Conservation (phyloP, 2,888 invertebrate species). For the Hyposoter didymator region DNA sequence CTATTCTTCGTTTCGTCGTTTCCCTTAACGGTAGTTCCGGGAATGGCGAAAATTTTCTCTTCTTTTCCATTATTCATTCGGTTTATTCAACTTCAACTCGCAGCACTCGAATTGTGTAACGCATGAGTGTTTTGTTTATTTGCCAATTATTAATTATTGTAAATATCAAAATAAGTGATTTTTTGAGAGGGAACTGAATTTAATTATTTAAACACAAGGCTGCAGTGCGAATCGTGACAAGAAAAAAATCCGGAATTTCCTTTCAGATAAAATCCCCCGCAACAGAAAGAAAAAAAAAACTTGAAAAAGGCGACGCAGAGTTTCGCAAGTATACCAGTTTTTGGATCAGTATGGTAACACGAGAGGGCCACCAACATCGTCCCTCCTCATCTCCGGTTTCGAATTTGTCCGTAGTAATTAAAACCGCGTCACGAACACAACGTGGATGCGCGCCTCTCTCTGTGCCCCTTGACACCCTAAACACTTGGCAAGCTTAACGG, state of each 20-base stretch:
- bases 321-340: slow-evolving; percentile 60
- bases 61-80: neutral
- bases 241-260: slow-evolving; percentile 12
- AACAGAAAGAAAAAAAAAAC: neutral
- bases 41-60: neutral
- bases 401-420: slow-evolving; percentile 78
- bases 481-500: neutral
- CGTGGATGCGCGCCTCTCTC: slow-evolving; percentile 47
- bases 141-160: neutral
- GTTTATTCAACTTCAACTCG: neutral
- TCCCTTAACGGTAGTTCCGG: slow-evolving; percentile 8
- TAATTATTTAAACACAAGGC: neutral
- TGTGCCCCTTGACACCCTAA: slow-evolving; percentile 23
- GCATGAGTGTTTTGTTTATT: neutral
- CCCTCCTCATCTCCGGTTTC: slow-evolving; percentile 74
- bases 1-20: neutral
- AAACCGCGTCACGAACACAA: slow-evolving; percentile 70
- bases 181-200: neutral
- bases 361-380: slow-evolving; percentile 78
- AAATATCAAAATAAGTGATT: neutral
- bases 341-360: slow-evolving; percentile 73
- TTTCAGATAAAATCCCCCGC: neutral
- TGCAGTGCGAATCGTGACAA: neutral
- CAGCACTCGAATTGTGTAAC: neutral
- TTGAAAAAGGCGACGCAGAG: slow-evolving; percentile 11